A percentile compares a stretch with the other conserved stretches of the same genome.
Evolutionary conservation across 1,140 invertebrate species (phyloP).

Genomic region (Trachelipus rathkii): DNA sequence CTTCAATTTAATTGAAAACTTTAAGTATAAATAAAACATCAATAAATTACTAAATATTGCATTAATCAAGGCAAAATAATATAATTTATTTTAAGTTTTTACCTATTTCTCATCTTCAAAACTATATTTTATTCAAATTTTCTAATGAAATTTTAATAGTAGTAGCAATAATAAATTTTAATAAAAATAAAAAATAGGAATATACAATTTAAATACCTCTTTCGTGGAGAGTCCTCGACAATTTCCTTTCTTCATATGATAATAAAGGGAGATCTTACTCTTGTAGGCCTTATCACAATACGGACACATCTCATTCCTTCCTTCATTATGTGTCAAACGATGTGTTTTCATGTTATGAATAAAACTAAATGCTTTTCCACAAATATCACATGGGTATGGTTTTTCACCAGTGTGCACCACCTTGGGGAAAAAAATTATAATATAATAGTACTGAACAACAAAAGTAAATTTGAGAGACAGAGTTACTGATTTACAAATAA

Average conservation of each 20-base stretch:
- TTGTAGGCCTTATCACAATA: slow-evolving; percentile 45
- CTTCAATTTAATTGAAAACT: too few relatives aligned
- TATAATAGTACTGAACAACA: too few relatives aligned
- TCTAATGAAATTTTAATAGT: not conserved
- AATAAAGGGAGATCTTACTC: slow-evolving; percentile 44
- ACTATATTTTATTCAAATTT: not conserved
- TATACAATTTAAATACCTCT: slow-evolving; percentile 17
- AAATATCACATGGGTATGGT: slow-evolving; percentile 60
- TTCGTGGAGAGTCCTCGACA: slow-evolving; percentile 42
- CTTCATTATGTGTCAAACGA: slow-evolving; percentile 42
- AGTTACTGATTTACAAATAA: too few relatives aligned
- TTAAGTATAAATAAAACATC: too few relatives aligned
- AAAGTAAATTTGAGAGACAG: too few relatives aligned
- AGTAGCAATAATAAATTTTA: not conserved
- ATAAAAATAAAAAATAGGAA: not conserved
- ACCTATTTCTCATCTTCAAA: too few relatives aligned
- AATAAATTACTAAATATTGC: too few relatives aligned
- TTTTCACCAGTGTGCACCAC: slow-evolving; percentile 59
- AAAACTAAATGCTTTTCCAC: slow-evolving; percentile 66
- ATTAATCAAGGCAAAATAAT: too few relatives aligned
- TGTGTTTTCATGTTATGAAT: slow-evolving; percentile 45
- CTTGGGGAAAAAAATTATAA: not conserved
- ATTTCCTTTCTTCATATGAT: slow-evolving; percentile 46
- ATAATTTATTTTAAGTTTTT: too few relatives aligned
- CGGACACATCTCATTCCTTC: slow-evolving; percentile 40